Evolutionary conservation across 2,797 vertebrate genomes (phyloP), one percentile per base, ranked within the genome.

Genomic region (Emys orbicularis): DNA sequence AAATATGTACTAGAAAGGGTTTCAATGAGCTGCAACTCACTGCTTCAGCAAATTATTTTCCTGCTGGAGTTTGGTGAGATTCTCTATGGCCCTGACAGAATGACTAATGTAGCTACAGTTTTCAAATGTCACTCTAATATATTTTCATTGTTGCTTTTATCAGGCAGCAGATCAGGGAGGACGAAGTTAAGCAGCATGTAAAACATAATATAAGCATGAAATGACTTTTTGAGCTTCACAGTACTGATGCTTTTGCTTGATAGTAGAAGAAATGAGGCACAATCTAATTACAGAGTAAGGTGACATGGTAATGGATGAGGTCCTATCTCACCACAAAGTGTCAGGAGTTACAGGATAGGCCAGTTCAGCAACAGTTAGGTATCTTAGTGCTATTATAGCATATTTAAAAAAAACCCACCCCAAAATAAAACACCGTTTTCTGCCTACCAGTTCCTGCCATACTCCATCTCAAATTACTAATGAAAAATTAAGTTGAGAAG

Each of bases 31-130:
- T 83, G 87, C 0, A 2, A 93, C 88, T 96, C 47, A 21, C 68
- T 84, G 87, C 86, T 94, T 94, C 88, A 47, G 47, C 83, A 94
- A 92, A 94, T 96, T 90, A 76, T 96, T 95, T 97, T 95, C 86
- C 76, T 95, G 87, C 84, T 82, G 91, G 79, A 89, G 57, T 94
- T 95, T 54, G 88, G 85, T 65, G 85, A 90, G 61, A 41, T 91
- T 86, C 83, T 95, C 92, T 81, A 77, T 49, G 37, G 47, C 65
- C 94, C 86, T 97, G 96, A 89, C 91, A 94, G 89, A 90, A 95
- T 94, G 92, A 96, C 50, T 93, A 92, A 96, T 92, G 87, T 79
- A 84, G 65, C 83, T 77, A 88, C 84, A 91, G 86, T 89, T 95
- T 90, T 68, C 59, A 72, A 84, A 81, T 95, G 84, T 90, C 16